Evolutionary conservation across 2,888 invertebrate genomes (phyloP), one percentile per base, ranked within the genome.

Genomic region (Adelphocoris suturalis): DNA sequence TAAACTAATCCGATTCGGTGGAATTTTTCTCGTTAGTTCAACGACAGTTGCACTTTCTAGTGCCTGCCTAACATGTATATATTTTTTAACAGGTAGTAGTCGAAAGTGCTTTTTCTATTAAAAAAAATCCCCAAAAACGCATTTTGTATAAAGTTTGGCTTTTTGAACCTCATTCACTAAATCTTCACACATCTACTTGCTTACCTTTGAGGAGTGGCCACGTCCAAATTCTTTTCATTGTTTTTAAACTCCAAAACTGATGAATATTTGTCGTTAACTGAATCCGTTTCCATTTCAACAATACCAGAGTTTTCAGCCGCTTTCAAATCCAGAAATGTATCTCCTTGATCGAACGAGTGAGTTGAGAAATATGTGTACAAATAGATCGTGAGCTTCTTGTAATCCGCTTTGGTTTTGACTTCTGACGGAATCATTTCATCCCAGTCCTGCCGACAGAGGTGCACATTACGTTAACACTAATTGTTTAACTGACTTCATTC

Each of bases 341-440:
- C 68, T 19, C 13, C 68, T 23, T 13, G 23, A 23, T 68, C 84
- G 23, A 55, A 75, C 16, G 93, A 92, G 47, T 93, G 87, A 46
- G 93, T 92, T 28, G 93, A 93, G 91, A 93, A 93, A 91, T 93
- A 92, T 12, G 93, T 92, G 86, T 93, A 92, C 27, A 93, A 92
- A 81, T 93, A 93, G 89, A 93, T 92, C 3, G 93, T 93, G 52
- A 93, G 91, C 61, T 93, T 92, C 92, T 93, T 93, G 89, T 93
- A 93, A 52, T 92, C 92, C 48, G 91, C 91, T 3, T 91, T 91
- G 48, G 92, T 91, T 91, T 92, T 92, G 23, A 92, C 92, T 55
- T 90, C 90, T 16, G 91, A 89, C 0, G 93, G 92, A 88, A 93
- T 92, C 11, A 92, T 91, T 0, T 89, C 90, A 23, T 92, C 91